Evolutionary conservation across 2,888 invertebrate species (phyloP).

Genomic region (Fissipunctia ypsillon): DNA sequence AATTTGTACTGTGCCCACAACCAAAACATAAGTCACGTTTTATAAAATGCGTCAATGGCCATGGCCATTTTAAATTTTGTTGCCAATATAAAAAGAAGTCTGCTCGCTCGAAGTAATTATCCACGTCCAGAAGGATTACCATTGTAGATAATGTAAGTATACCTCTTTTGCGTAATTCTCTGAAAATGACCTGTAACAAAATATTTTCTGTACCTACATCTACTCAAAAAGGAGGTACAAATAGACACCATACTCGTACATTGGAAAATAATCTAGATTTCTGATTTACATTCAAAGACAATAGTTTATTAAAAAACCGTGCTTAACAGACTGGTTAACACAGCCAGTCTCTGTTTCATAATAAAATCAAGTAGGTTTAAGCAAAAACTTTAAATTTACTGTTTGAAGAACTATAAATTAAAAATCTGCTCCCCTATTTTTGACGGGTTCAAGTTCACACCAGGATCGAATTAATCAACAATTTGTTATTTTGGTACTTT

Average conservation of each 20-base stretch:
- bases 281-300: neutral
- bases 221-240: constrained; percentile 4
- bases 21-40: no score
- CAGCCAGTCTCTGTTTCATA: neutral
- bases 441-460: no score
- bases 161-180: neutral
- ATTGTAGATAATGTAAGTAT: constrained; percentile 25
- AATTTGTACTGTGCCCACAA: no score
- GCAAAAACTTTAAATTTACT: neutral
- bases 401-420: no score
- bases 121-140: constrained; percentile 40
- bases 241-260: neutral
- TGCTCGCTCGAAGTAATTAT: constrained; percentile 33
- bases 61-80: no score
- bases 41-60: no score
- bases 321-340: neutral
- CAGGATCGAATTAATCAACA: no score
- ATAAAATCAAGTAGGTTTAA: neutral
- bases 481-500: no score
- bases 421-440: no score
- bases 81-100: constrained; percentile 17
- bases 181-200: constrained; percentile 4
- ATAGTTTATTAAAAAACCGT: neutral
- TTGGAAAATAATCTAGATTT: neutral
- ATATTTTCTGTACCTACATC: constrained; percentile 18